Evolutionary conservation across 2,113 vertebrate genomes (phyloP).

Genomic region (Thermophis baileyi): DNA sequence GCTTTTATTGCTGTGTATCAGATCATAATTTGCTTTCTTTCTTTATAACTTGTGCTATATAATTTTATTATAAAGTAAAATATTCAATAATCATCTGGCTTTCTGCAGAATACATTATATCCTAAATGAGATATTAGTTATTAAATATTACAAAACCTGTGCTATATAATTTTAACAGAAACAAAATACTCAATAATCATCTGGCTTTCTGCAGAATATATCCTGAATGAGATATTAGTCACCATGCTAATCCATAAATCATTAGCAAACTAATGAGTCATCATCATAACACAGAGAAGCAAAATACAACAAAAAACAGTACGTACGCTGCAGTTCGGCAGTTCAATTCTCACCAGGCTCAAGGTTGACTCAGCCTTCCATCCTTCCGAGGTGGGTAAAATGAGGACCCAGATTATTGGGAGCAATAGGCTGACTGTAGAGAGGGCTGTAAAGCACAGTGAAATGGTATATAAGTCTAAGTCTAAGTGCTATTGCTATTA

Average conservation of each 20-base stretch:
- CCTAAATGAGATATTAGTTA: not conserved
- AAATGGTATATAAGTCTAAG: no score
- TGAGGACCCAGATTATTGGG: no score
- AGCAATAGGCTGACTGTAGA: no score
- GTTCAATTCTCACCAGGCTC: no score
- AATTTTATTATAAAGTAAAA: not conserved
- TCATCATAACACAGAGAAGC: not conserved
- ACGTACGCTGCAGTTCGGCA: not conserved
- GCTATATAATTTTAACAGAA: not conserved
- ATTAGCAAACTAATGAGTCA: not conserved
- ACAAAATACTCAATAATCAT: not conserved
- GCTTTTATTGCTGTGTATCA: slow-evolving; percentile 43
- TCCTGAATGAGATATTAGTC: not conserved
- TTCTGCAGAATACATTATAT: not conserved
- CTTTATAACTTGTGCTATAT: not conserved
- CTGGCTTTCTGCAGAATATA: not conserved
- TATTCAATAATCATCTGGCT: not conserved
- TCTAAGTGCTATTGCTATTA: not conserved
- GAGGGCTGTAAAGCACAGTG: no score
- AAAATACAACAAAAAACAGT: not conserved
- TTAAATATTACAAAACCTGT: not conserved
- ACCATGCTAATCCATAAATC: not conserved
- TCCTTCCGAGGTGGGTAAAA: no score
- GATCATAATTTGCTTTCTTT: not conserved
- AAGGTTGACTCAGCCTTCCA: no score